Evolutionary conservation across 2,888 invertebrate species (phyloP).

Genomic region (Oscheius sp.): DNA sequence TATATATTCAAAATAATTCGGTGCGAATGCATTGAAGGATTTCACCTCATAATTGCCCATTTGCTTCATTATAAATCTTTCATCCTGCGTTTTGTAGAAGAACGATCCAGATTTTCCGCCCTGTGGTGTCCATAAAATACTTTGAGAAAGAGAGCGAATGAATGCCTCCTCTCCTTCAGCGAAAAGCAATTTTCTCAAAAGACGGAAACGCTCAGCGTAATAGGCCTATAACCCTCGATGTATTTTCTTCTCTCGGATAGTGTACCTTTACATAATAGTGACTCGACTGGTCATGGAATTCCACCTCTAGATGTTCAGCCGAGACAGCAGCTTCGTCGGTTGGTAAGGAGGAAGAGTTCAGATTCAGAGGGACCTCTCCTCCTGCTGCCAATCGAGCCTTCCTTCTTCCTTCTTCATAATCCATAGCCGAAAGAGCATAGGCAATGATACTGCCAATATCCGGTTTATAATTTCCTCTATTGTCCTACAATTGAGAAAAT

Average conservation of each 20-base stretch:
- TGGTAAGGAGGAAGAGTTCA: slow-evolving; percentile 29
- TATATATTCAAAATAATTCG: slow-evolving; percentile 92
- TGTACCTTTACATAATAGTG: slow-evolving; percentile 83
- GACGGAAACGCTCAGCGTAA: slow-evolving; percentile 89
- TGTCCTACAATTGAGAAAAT: no score
- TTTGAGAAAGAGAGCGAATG: slow-evolving; percentile 85
- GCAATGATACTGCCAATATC: slow-evolving; percentile 78
- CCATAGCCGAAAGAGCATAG: slow-evolving; percentile 80
- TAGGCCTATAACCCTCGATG: slow-evolving; percentile 70
- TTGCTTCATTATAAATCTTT: slow-evolving; percentile 67
- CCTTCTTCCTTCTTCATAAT: slow-evolving; percentile 75
- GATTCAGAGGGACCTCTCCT: slow-evolving; percentile 33
- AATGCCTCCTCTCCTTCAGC: slow-evolving; percentile 76
- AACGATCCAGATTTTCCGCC: slow-evolving; percentile 97
- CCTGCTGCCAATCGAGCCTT: slow-evolving; percentile 22
- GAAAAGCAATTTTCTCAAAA: slow-evolving; percentile 78
- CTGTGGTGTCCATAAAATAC: slow-evolving; percentile 86
- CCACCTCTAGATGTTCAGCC: slow-evolving; percentile 72
- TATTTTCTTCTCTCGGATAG: background rate
- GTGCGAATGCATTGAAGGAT: slow-evolving; percentile 85
- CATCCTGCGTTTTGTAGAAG: slow-evolving; percentile 84
- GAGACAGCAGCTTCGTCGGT: slow-evolving; percentile 73
- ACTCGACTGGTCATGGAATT: slow-evolving; percentile 77
- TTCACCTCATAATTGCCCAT: slow-evolving; percentile 86
- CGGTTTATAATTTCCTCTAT: slow-evolving; percentile 56